Evolutionary conservation across 1,140 invertebrate species (phyloP), one percentile per base, ranked within the genome.

Genomic region (Cataglyphis hispanica): DNA sequence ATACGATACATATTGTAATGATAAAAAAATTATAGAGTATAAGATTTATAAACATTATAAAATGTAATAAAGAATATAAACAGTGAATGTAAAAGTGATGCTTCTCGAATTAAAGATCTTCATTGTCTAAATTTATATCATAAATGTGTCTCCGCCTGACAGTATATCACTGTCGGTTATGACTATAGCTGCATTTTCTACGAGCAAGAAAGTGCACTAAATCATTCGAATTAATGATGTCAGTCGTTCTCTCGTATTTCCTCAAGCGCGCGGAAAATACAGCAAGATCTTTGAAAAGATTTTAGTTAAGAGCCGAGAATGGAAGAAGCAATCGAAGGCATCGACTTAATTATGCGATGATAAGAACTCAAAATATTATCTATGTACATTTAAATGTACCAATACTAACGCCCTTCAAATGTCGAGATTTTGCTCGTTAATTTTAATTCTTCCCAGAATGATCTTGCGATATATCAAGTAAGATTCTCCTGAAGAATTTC

Each of bases 221-320:
- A 83, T 83, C 78, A 83, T 67, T 83, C 66, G 78, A 83, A 83
- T 69, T 83, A 83, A 83, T 74, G 78, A 83, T 69, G 78, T 83
- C 67, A 83, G 78, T 56, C 78, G 67, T 37, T 74, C 78, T 37
- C 56, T 69, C 16, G 63, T 50, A 22, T 6, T 69, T 50, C 66
- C 46, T 56, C 43, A 22, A 53, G 50, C 77, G 34, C 25, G 66
- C 37, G 56, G 53, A 31, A 72, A 74, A 43, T 83, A 83, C 46
- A 83, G 56, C 67, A 69, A 60, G 56, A 72, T 60, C 31, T 53
- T 74, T n/a, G 53, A 43, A 74, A 72, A 60, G 78, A 83, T 83
- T 58, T 67, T 83, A 53, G 37, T 50, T 50, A 50, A 43, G 56
- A 34, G 67, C 27, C 40, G 53, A 69, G 53, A 80, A 13, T 74